These are phyloP conservation scores for Delia radicum DNA, from an alignment of 1,140 invertebrate genomes.

Conservation along the genomic window DNA sequence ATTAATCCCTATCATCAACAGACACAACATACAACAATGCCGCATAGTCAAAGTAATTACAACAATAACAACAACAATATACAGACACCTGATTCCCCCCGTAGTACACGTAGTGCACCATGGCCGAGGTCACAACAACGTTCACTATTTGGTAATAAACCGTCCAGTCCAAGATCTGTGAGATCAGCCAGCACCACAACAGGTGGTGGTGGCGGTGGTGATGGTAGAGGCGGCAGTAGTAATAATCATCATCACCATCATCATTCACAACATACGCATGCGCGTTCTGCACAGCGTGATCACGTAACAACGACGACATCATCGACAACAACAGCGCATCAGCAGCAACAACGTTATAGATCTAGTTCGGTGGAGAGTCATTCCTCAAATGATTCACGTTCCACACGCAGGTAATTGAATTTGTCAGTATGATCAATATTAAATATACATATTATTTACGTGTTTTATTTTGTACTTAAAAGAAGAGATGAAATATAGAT, in stretches of 20 bases:
- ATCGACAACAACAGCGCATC: conserved; percentile 42
- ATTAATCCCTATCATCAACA: conserved; percentile 49
- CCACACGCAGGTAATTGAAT: conserved; percentile 62
- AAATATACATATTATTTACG: no score
- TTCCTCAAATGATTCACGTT: conserved; percentile 75
- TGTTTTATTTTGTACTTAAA: no score
- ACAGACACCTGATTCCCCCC: conserved; percentile 64
- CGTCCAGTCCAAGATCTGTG: conserved; percentile 64
- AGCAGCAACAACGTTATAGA: conserved; percentile 52
- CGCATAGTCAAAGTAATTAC: conserved; percentile 44
- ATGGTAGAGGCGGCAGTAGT: conserved; percentile 33
- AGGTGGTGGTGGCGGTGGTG: conserved; percentile 34
- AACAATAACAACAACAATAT: conserved; percentile 45
- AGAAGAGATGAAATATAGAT: no score
- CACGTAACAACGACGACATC: conserved; percentile 7
- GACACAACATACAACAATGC: conserved; percentile 8
- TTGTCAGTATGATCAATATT: conserved; percentile 13
- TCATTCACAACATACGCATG: conserved; percentile 35
- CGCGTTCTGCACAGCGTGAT: conserved; percentile 37
- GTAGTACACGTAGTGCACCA: conserved; percentile 81
- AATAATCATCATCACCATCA: conserved; percentile 44
- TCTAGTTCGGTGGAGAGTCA: conserved; percentile 80
- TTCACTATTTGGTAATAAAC: conserved; percentile 68
- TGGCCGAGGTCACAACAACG: conserved; percentile 70
- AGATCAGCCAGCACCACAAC: conserved; percentile 62